Evolutionary conservation across 1,140 invertebrate genomes (phyloP).

Genomic region (Elymnias hypermnestra): DNA sequence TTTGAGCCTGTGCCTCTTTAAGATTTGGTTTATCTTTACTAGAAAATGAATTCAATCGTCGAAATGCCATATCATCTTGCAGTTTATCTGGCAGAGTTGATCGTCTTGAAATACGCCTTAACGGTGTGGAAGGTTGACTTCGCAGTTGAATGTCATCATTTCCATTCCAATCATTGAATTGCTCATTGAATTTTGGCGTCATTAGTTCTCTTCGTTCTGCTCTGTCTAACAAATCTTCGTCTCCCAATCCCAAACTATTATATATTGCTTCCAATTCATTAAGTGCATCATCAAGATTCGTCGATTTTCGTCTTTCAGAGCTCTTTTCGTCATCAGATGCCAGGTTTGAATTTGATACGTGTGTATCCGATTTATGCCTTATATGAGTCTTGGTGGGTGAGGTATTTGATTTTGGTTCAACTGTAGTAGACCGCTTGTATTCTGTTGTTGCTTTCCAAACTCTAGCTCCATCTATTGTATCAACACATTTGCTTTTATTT

Average conservation of each 20-base stretch:
- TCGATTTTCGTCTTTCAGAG: slow-evolving; percentile 78
- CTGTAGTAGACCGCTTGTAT: slow-evolving; percentile 57
- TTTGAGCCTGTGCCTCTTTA: slow-evolving; percentile 77
- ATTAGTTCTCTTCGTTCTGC: slow-evolving; percentile 86
- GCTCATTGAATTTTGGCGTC: slow-evolving; percentile 66
- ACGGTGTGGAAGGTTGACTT: slow-evolving; percentile 62
- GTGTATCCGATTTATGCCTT: slow-evolving; percentile 67
- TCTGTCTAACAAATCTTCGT: slow-evolving; percentile 87
- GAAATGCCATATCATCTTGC: slow-evolving; percentile 88
- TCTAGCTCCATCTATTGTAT: slow-evolving; percentile 56
- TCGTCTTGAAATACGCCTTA: slow-evolving; percentile 48
- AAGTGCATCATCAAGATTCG: slow-evolving; percentile 90
- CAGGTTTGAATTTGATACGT: slow-evolving; percentile 36
- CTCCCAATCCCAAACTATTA: slow-evolving; percentile 86
- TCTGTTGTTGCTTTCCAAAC: slow-evolving; percentile 68
- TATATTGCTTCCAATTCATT: slow-evolving; percentile 93
- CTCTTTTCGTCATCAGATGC: slow-evolving; percentile 68
- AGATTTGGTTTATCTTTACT: slow-evolving; percentile 68
- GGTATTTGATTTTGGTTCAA: slow-evolving; percentile 45
- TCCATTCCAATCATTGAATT: slow-evolving; percentile 70
- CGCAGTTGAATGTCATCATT: slow-evolving; percentile 62
- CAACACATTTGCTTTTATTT: slow-evolving; percentile 56
- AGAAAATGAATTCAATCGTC: slow-evolving; percentile 80
- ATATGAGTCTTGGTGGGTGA: slow-evolving; percentile 60
- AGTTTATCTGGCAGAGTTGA: slow-evolving; percentile 79